phyloP scores from a whole-genome alignment of 1,140 invertebrate species.

The Gonatopus flavifemur region DNA sequence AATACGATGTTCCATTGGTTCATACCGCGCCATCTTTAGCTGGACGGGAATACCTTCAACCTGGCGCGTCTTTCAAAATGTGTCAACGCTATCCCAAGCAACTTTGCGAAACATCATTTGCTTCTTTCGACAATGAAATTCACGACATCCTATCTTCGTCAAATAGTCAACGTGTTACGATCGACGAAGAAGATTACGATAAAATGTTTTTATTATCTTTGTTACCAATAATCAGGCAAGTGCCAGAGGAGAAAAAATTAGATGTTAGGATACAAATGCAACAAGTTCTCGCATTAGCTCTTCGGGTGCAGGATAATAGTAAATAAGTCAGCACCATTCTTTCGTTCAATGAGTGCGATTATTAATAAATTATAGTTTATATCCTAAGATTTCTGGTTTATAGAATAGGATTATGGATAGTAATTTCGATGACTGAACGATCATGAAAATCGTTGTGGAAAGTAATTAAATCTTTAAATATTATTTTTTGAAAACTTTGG shows the following conservation, averaged over 20 bases:
- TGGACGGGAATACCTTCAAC: conserved; percentile 29
- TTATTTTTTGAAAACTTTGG: no score
- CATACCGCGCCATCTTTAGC: conserved; percentile 31
- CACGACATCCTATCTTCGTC: conserved; percentile 43
- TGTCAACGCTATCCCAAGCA: conserved; percentile 38
- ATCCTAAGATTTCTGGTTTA: no score
- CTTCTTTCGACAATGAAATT: conserved; percentile 44
- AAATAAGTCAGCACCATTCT: conserved; percentile 15
- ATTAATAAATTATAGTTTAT: no score
- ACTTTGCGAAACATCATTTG: conserved; percentile 43
- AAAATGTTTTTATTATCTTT: conserved; percentile 52
- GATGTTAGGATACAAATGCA: conserved; percentile 54
- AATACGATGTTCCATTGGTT: conserved; percentile 36
- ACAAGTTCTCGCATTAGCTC: conserved; percentile 42
- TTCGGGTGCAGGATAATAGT: conserved; percentile 36
- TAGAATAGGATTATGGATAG: no score
- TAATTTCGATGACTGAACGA: no score
- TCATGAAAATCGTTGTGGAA: no score
- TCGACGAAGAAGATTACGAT: conserved; percentile 51
- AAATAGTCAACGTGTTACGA: conserved; percentile 32
- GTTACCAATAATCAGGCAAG: conserved; percentile 44
- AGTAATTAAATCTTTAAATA: no score
- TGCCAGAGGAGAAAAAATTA: conserved; percentile 49
- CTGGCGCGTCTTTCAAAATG: conserved; percentile 30
- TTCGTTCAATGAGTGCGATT: background rate